Percentiles rank a stretch among this genome's conserved stretches.
Conservation (phyloP, 2,113 vertebrate species). For the Eudyptes chrysolophus region DNA sequence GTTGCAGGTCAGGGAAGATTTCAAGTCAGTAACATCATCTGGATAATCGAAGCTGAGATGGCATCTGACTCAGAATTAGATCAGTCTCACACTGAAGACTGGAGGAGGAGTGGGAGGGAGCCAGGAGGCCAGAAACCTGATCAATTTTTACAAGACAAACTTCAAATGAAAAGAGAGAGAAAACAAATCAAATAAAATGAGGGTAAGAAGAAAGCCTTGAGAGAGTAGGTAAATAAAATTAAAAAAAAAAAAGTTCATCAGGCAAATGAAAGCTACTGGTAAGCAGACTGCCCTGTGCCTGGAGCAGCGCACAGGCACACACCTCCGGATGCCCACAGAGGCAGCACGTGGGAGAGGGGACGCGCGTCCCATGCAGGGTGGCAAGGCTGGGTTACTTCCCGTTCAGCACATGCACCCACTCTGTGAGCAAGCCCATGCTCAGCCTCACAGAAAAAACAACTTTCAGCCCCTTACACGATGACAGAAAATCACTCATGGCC, state of each 20-base stretch:
- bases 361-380: fast-evolving
- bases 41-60: neutral
- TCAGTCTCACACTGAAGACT: conserved; percentile 17
- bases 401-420: fast-evolving
- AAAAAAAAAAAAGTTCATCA: neutral
- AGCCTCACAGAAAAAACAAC: neutral
- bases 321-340: no score
- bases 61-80: conserved; percentile 45
- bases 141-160: neutral
- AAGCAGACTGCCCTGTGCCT: no score
- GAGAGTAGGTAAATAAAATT: neutral
- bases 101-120: conserved; percentile 38
- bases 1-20: neutral
- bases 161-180: neutral
- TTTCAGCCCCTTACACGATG: neutral
- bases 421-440: neutral
- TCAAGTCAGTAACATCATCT: neutral
- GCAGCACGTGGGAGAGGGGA: neutral
- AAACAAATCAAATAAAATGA: neutral
- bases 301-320: neutral
- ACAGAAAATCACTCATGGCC: neutral
- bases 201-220: neutral
- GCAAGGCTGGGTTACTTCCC: neutral
- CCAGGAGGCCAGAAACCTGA: conserved; percentile 18
- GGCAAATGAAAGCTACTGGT: neutral